phyloP scores from a whole-genome alignment of 1,140 invertebrate species.

The Grapholita molesta region DNA sequence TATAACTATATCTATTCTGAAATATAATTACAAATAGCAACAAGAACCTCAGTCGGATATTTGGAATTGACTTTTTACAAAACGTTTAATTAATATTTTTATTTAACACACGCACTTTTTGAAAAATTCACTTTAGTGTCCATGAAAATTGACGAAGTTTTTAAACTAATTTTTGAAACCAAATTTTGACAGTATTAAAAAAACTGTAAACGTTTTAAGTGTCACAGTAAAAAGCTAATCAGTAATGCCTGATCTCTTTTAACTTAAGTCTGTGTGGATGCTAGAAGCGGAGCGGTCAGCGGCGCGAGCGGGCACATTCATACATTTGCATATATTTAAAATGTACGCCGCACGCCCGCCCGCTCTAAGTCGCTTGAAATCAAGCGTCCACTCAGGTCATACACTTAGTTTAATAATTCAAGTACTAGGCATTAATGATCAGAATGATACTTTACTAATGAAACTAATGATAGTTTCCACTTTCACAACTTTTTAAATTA shows the following conservation, averaged over 20 bases:
- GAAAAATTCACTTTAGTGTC: slow-evolving; percentile 4
- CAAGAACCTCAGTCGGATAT: slow-evolving; percentile 53
- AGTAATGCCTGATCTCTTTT: neutral
- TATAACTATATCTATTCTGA: neutral
- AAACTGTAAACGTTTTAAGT: neutral
- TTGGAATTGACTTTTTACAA: slow-evolving; percentile 43
- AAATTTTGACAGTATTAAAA: neutral
- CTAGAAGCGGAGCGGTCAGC: too few relatives aligned
- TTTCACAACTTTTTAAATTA: neutral
- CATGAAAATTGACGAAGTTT: slow-evolving; percentile 6
- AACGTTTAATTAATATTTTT: neutral
- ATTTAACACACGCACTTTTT: neutral
- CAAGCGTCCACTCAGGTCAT: too few relatives aligned
- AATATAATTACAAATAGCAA: slow-evolving; percentile 32
- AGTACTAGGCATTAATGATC: neutral
- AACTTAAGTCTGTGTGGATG: too few relatives aligned
- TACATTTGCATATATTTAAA: too few relatives aligned
- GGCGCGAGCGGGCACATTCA: too few relatives aligned
- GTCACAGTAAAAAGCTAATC: neutral
- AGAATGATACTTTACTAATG: neutral
- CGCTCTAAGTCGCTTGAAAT: too few relatives aligned
- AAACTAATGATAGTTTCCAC: neutral
- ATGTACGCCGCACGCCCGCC: too few relatives aligned
- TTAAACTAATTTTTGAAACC: neutral
- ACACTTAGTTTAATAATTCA: too few relatives aligned